Base-by-base conservation (phyloP, 2,888 invertebrate genomes). In the Drosophila flavopinicola region DNA sequence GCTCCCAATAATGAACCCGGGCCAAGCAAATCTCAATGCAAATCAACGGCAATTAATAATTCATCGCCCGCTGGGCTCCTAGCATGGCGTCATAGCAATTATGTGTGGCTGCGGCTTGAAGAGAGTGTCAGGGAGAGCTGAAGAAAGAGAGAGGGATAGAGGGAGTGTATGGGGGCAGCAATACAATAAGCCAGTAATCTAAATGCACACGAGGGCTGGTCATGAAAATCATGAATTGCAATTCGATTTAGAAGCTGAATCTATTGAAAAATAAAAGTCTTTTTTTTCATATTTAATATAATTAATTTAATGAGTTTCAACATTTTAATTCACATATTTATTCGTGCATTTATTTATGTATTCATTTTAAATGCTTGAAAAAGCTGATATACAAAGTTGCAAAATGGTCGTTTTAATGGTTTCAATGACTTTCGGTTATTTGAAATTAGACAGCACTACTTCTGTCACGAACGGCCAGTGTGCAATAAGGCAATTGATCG, bases 31-130 rank as follows among this genome's bases (percentile, higher is more conserved):
- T 84, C 78, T 75, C 78, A 83, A 84, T 83, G 86, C 82, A 84
- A 84, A 84, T 84, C 83, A 84, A 84, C 76, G 75, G 80, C 84
- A 84, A 84, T 84, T 84, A 84, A 84, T 84, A 84, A 85, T 84
- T 84, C 85, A 86, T 75, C 68, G 76, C 82, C 78, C 76, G 83
- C 75, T 76, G 85, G 84, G 78, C 64, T 65, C 48, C 66, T 57
- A 41, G 37, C 63, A 68, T 69, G 68, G 74, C 79, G 61, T 76
- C 74, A 76, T 64, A 54, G 75, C 86, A 84, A 86, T 80, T 80
- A 84, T 66, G 54, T 44, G 33, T 39, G 44, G 35, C 13, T 30
- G 17, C n/a, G 23, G 11, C 6, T 7, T 15, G 15, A 7, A 13
- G 41, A 27, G 17, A 44, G 27, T 24, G 44, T 32, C 11, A 7